Percentiles rank a stretch among this genome's conserved stretches.
Evolutionary conservation across 2,888 invertebrate species (phyloP).

Genomic region (Liodrosophila aerea): DNA sequence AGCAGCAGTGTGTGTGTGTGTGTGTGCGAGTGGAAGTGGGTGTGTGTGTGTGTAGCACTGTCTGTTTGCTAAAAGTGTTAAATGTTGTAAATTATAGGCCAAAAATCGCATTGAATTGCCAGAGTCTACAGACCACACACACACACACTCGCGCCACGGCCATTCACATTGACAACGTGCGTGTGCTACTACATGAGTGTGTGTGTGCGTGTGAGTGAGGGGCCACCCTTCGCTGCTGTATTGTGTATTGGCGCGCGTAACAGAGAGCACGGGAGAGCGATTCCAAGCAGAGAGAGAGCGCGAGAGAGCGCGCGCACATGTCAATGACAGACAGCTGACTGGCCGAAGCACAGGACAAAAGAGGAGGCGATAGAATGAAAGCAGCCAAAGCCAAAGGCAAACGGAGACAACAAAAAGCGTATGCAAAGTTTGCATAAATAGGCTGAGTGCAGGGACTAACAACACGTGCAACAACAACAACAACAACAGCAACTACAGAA

Average conservation of each 20-base stretch:
- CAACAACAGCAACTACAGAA: constrained; percentile 21
- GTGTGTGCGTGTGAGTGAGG: constrained; percentile 17
- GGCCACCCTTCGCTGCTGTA: constrained; percentile 38
- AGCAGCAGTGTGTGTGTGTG: not conserved
- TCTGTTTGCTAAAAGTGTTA: constrained; percentile 29
- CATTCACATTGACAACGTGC: constrained; percentile 56
- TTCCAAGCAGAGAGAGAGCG: constrained; percentile 3
- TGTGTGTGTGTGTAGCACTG: constrained; percentile 1
- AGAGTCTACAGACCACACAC: constrained; percentile 31
- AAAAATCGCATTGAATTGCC: constrained; percentile 38
- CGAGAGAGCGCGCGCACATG: constrained; percentile 64
- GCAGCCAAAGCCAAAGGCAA: constrained; percentile 21
- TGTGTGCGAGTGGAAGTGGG: not conserved
- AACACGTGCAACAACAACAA: constrained; percentile 1
- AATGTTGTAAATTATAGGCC: constrained; percentile 47
- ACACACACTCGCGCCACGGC: constrained; percentile 28
- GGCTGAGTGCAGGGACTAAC: not conserved
- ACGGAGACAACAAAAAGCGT: constrained; percentile 21
- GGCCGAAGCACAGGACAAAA: constrained; percentile 38
- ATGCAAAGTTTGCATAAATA: constrained; percentile 4
- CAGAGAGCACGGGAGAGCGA: constrained; percentile 12
- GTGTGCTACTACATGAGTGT: constrained; percentile 9
- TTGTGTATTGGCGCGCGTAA: constrained; percentile 34
- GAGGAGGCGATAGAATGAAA: constrained; percentile 30
- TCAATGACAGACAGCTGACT: constrained; percentile 73